Evolutionary conservation across 2,888 invertebrate species (phyloP).

Genomic region (Fragum whitleyi): DNA sequence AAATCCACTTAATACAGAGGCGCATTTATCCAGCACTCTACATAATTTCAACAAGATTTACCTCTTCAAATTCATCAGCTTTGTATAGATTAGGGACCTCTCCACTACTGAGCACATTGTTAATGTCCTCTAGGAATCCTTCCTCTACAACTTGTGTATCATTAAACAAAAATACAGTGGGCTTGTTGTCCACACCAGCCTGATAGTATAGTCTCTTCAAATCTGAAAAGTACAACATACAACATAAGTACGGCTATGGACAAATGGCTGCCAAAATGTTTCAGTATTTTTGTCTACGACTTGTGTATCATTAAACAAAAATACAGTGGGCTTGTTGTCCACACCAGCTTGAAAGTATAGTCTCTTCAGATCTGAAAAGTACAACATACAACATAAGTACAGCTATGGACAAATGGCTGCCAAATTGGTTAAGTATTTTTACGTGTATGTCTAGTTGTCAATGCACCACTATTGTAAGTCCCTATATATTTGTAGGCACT

Average conservation of each 20-base stretch:
- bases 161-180: conserved; percentile 93
- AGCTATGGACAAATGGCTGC: no score
- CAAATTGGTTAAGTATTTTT: no score
- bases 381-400: not conserved
- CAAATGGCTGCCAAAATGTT: no score
- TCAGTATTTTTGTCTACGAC: no score
- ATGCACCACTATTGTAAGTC: no score
- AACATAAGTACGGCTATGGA: not conserved
- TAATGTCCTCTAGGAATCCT: conserved; percentile 94
- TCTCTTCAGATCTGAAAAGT: conserved; percentile 89
- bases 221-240: conserved; percentile 86
- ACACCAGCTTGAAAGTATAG: conserved; percentile 91
- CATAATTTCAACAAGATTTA: no score
- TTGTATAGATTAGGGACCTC: conserved; percentile 95
- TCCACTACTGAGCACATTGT: conserved; percentile 94
- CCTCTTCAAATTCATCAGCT: conserved; percentile 95
- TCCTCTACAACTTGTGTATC: conserved; percentile 94
- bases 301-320: conserved; percentile 94
- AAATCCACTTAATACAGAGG: no score
- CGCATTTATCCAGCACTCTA: no score
- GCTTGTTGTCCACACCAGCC: conserved; percentile 91
- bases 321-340: conserved; percentile 90
- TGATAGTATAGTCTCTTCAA: conserved; percentile 90
- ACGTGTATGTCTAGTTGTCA: no score
- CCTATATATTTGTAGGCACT: no score